phyloP scores from a whole-genome alignment of 2,797 vertebrate genomes.

The Gadopsis marmoratus region DNA sequence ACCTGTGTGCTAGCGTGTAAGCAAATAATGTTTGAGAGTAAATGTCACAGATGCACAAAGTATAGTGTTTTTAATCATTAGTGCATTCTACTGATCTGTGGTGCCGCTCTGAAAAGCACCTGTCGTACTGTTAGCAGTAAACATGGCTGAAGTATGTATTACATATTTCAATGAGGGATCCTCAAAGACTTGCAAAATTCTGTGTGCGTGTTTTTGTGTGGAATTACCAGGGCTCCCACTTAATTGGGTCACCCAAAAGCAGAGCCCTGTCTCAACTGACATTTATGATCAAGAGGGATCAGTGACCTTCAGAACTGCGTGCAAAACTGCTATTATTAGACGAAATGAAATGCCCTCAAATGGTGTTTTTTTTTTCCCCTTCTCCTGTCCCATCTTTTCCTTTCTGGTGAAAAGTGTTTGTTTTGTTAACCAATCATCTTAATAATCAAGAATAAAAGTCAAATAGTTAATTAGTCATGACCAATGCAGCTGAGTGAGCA shows the following conservation, averaged over 20 bases:
- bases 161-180: neutral
- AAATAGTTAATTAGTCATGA: neutral
- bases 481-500: neutral
- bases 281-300: conserved; percentile 63
- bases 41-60: conserved; percentile 38
- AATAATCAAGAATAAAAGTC: neutral
- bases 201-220: neutral
- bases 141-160: neutral
- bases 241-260: conserved; percentile 49
- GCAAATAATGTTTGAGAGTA: conserved; percentile 53
- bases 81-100: conserved; percentile 32
- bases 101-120: conserved; percentile 57
- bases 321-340: conserved; percentile 60
- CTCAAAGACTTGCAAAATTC: neutral
- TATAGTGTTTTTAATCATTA: conserved; percentile 58
- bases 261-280: conserved; percentile 55
- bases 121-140: conserved; percentile 41
- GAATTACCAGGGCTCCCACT: conserved; percentile 19
- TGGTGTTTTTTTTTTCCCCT: conserved; percentile 12
- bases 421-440: neutral
- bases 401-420: conserved; percentile 7
- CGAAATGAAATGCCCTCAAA: conserved; percentile 57
- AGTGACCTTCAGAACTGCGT: conserved; percentile 68
- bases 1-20: conserved; percentile 76
- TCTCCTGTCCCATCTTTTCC: neutral